A percentile compares a stretch with the other conserved stretches of the same genome.
These are phyloP conservation scores for Lampris incognitus DNA, from an alignment of 2,113 vertebrate species.

Conservation along the genomic window DNA sequence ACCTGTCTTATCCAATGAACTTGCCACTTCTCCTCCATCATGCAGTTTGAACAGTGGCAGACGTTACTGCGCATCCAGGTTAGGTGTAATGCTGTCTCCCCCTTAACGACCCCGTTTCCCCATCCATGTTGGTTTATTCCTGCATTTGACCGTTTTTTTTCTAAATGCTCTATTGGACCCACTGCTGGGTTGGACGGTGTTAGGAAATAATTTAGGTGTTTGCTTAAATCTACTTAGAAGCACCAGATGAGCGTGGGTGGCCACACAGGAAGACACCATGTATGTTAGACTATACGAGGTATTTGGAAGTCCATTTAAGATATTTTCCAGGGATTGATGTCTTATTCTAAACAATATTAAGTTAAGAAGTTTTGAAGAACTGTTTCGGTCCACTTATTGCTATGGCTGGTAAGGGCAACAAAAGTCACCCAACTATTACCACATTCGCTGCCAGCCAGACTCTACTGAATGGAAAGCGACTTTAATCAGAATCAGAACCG, in stretches of 20 bases:
- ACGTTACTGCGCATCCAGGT: constrained; percentile 78
- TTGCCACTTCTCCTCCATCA: constrained; percentile 13
- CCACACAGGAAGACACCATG: background rate
- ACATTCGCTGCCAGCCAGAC: no score
- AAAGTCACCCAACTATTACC: no score
- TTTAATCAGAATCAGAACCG: no score
- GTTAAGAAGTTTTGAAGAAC: no score
- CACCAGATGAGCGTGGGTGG: background rate
- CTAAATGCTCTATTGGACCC: background rate
- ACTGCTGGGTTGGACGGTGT: constrained; percentile 28
- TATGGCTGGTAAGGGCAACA: no score
- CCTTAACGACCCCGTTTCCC: constrained; percentile 19
- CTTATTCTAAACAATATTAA: no score
- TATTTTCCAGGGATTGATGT: no score
- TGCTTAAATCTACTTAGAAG: background rate
- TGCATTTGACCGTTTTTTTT: background rate
- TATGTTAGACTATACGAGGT: no score
- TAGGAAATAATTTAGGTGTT: constrained; percentile 17
- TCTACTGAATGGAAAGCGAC: no score
- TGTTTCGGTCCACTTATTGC: no score
- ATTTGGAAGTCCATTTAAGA: no score
- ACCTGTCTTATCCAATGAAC: constrained; percentile 5
- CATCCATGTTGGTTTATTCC: constrained; percentile 11
- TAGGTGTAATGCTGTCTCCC: constrained; percentile 44
- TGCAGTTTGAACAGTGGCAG: constrained; percentile 81